Evolutionary conservation across 2,888 invertebrate species (phyloP).

Genomic region (Cheilosia vulpina): DNA sequence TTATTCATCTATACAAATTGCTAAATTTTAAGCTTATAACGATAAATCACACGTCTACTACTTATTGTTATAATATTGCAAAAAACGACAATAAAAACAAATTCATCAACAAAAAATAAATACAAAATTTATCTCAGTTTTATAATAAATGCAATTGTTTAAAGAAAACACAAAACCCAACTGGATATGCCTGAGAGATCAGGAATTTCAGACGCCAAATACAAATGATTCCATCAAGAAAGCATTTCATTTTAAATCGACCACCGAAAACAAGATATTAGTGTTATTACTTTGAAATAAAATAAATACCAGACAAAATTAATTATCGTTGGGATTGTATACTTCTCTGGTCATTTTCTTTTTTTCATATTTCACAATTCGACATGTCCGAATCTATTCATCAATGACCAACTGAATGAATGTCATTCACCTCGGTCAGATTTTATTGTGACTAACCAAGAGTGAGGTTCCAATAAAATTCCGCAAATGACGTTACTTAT

Average conservation of each 20-base stretch:
- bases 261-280: neutral
- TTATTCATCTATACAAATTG: neutral
- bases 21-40: neutral
- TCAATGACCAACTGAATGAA: neutral
- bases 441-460: neutral
- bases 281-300: slow-evolving; percentile 24
- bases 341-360: neutral
- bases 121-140: neutral
- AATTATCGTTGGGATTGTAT: neutral
- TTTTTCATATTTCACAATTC: neutral
- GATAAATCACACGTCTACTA: neutral
- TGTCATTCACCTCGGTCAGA: slow-evolving; percentile 13
- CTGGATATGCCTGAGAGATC: slow-evolving; percentile 7
- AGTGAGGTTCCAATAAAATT: neutral
- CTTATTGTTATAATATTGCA: slow-evolving; percentile 6
- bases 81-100: slow-evolving; percentile 25
- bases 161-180: slow-evolving; percentile 26
- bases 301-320: neutral
- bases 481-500: neutral
- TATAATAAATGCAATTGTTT: slow-evolving; percentile 17
- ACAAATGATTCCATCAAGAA: slow-evolving; percentile 50
- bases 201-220: slow-evolving; percentile 34
- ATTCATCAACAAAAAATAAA: slow-evolving; percentile 27
- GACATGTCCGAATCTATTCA: neutral
- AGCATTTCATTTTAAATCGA: slow-evolving; percentile 28